Evolutionary conservation across 2,113 vertebrate genomes (phyloP).

Genomic region (Engraulis encrasicolus): DNA sequence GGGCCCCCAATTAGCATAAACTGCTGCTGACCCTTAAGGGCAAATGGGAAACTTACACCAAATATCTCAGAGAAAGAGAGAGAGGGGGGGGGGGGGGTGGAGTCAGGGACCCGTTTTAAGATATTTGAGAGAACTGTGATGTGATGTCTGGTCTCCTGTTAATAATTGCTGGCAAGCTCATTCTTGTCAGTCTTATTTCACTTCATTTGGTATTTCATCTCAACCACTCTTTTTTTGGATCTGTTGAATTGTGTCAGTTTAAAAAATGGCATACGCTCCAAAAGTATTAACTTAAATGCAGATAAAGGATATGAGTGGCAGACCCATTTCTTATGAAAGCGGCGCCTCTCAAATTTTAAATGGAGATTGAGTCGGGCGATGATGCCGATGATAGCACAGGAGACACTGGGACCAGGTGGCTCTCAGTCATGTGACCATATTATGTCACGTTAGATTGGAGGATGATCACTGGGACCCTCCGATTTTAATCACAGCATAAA

Average conservation of each 20-base stretch:
- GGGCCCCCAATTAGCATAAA: conserved; percentile 15
- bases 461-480: not conserved
- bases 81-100: not conserved
- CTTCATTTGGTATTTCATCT: not conserved
- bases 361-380: not conserved
- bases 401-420: conserved; percentile 1
- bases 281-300: not conserved
- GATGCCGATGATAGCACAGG: not conserved
- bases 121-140: not conserved
- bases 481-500: not conserved
- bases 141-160: not conserved
- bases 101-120: too few species aligned
- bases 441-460: not conserved
- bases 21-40: not conserved
- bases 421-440: conserved; percentile 13
- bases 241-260: not conserved
- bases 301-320: not conserved
- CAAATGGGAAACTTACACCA: not conserved
- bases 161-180: not conserved
- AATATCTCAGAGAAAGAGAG: not conserved
- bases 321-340: not conserved
- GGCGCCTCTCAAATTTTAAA: not conserved
- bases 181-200: not conserved
- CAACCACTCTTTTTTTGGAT: not conserved
- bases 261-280: not conserved